Conservation (phyloP, 2,113 vertebrate genomes). For the Glareola pratincola region DNA sequence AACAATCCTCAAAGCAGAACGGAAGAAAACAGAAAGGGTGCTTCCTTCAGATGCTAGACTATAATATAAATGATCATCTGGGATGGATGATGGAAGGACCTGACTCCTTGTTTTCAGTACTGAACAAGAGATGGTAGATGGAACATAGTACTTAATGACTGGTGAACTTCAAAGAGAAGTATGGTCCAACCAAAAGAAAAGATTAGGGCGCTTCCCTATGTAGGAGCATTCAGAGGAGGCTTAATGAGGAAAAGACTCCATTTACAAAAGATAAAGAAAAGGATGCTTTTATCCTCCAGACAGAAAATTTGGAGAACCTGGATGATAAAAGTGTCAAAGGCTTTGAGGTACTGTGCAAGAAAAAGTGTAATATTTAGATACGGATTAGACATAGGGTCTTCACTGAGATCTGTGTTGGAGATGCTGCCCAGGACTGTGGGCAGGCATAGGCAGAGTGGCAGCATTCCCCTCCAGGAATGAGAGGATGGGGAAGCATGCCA, state of each 20-base stretch:
- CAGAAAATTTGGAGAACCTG: neutral
- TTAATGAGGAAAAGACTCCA: neutral
- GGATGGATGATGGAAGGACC: neutral
- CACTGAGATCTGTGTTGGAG: neutral
- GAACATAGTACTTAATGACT: neutral
- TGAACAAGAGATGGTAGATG: neutral
- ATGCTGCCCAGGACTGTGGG: neutral
- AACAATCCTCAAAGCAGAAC: neutral
- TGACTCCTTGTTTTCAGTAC: neutral
- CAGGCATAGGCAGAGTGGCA: neutral
- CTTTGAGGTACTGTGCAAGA: neutral
- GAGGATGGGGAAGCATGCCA: neutral
- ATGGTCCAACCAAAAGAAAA: neutral
- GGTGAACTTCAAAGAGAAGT: neutral
- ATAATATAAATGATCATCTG: neutral
- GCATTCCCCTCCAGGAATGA: neutral
- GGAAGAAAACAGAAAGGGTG: neutral
- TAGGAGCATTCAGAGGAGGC: neutral
- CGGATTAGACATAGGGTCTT: neutral
- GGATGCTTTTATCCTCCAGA: neutral
- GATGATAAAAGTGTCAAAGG: neutral
- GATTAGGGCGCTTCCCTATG: neutral
- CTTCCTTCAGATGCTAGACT: neutral
- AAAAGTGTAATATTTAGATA: neutral
- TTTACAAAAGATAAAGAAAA: neutral